phyloP scores from a whole-genome alignment of 53 echinoderm and acorn worm genomes.

The Arbacia lixula region DNA sequence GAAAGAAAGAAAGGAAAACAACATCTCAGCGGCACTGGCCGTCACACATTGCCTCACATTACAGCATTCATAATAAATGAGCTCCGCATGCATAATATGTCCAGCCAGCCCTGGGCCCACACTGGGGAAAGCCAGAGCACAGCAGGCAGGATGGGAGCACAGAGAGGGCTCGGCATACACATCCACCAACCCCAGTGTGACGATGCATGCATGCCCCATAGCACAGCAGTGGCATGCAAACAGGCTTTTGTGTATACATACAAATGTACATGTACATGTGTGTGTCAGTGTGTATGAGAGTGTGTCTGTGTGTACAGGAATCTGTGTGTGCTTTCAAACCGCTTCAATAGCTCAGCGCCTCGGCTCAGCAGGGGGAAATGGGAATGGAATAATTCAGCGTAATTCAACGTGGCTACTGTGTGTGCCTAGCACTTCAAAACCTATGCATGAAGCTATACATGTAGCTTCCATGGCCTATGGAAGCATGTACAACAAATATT shows the following conservation, averaged over 20 bases:
- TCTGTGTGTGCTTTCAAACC: conserved; percentile 9
- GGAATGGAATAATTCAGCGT: conserved; percentile 41
- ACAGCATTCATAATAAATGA: conserved; percentile 58
- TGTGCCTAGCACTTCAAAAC: conserved; percentile 2
- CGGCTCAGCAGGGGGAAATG: conserved; percentile 36
- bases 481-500: no score
- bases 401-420: conserved; percentile 21
- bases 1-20: not conserved
- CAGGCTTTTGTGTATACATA: conserved; percentile 1
- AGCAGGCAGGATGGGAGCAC: not conserved
- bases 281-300: not conserved
- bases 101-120: conserved; percentile 4
- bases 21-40: conserved; percentile 14
- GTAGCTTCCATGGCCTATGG: no score
- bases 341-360: not conserved
- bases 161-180: no score
- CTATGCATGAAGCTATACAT: conserved; percentile 16
- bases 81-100: conserved; percentile 51
- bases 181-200: not conserved
- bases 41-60: conserved; percentile 41
- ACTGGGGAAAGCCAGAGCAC: not conserved
- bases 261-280: conserved; percentile 6
- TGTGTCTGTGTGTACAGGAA: not conserved
- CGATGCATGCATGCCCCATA: not conserved
- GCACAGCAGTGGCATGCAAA: not conserved